These are phyloP conservation scores for Tricholauxania praeusta DNA, from an alignment of 2,888 invertebrate species.

Conservation along the genomic window DNA sequence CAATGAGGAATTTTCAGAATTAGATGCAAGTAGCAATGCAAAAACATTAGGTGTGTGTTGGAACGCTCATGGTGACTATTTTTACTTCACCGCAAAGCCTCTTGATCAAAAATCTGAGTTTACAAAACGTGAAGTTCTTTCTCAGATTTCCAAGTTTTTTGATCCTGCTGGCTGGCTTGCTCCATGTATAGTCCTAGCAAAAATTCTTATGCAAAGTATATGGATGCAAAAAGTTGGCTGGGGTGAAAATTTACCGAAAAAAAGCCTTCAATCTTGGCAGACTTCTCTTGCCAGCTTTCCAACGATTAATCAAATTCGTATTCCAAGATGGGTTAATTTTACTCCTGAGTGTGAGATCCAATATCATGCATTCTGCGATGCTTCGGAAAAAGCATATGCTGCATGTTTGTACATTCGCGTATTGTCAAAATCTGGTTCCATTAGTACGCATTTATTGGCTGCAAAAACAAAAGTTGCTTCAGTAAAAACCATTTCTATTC, in stretches of 20 bases:
- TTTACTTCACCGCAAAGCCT: slow-evolving; percentile 20
- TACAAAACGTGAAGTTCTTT: slow-evolving; percentile 34
- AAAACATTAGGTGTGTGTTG: slow-evolving; percentile 40
- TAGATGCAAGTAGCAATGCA: slow-evolving; percentile 32
- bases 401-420: slow-evolving; percentile 20
- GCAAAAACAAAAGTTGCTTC: slow-evolving; percentile 37
- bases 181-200: slow-evolving; percentile 4
- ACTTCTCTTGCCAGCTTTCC: background rate
- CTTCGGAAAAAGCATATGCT: slow-evolving; percentile 36
- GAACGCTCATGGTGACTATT: slow-evolving; percentile 33
- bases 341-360: slow-evolving; percentile 13
- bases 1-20: slow-evolving; percentile 21
- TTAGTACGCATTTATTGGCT: slow-evolving; percentile 24
- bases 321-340: slow-evolving; percentile 35
- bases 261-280: background rate
- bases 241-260: background rate
- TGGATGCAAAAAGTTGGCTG: slow-evolving; percentile 11
- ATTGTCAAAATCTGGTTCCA: background rate
- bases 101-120: background rate
- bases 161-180: slow-evolving; percentile 26
- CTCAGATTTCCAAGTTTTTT: slow-evolving; percentile 17
- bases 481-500: slow-evolving; percentile 23
- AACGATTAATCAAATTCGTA: slow-evolving; percentile 25
- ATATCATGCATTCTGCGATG: slow-evolving; percentile 31
- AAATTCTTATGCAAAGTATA: slow-evolving; percentile 16